phyloP scores from a whole-genome alignment of 2,888 invertebrate species.

The Mechanitis messenoides region DNA sequence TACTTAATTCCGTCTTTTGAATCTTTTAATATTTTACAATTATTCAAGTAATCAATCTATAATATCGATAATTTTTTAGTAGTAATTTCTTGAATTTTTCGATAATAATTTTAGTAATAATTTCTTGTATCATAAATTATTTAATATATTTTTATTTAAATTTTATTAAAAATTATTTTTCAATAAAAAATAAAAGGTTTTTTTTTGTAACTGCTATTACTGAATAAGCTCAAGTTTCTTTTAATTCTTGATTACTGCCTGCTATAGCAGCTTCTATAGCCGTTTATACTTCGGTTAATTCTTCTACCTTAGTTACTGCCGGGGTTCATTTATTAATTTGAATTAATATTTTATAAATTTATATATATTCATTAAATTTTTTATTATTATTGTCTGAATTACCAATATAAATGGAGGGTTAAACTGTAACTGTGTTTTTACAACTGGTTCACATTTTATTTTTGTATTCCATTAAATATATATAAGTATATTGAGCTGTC shows the following conservation, averaged over 20 bases:
- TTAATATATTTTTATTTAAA: slow-evolving; percentile 73
- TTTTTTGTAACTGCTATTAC: slow-evolving; percentile 79
- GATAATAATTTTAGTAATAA: slow-evolving; percentile 75
- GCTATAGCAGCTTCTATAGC: slow-evolving; percentile 88
- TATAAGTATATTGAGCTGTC: no score
- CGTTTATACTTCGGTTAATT: slow-evolving; percentile 66
- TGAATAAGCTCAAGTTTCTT: slow-evolving; percentile 88
- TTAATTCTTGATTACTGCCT: slow-evolving; percentile 84
- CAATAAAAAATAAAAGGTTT: slow-evolving; percentile 57
- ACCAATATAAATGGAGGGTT: slow-evolving; percentile 74
- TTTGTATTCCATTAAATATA: no score
- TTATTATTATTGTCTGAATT: slow-evolving; percentile 75
- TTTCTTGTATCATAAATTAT: slow-evolving; percentile 76
- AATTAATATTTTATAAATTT: slow-evolving; percentile 73
- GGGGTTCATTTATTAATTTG: slow-evolving; percentile 85
- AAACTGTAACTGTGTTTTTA: no score
- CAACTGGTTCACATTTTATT: no score
- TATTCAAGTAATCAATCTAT: no score
- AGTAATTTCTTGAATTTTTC: no score
- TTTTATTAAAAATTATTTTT: slow-evolving; percentile 62
- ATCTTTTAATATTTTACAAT: no score
- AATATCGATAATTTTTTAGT: no score
- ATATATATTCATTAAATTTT: slow-evolving; percentile 58
- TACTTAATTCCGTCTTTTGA: no score
- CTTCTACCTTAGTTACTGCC: slow-evolving; percentile 86